Evolutionary conservation across 2,113 vertebrate species (phyloP), one percentile per base, ranked within the genome.

Genomic region (Ptyas mucosa): DNA sequence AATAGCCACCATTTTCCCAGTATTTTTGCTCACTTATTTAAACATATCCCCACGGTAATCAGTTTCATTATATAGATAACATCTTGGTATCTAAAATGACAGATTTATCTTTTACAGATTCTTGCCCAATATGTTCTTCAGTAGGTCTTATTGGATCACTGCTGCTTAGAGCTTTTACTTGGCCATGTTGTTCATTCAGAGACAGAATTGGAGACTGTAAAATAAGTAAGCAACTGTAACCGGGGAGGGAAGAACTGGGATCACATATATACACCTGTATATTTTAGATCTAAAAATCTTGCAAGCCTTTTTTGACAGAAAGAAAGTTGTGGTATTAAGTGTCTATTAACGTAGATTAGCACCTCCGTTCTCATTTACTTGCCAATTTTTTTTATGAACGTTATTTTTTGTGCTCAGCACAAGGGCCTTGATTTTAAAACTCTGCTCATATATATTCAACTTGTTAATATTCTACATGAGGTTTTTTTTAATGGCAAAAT

Each of bases 401-500:
- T 96, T 96, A 93, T 95, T 95, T 97, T 97, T 95, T 97, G 94
- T 97, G 96, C 97, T 96, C 97, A 96, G 96, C 93, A 96, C 96
- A 95, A 97, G 97, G 96, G 95, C 96, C 97, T 98, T 97, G 95
- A 96, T 97, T 97, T 96, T 94, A 91, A 96, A 96, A 94, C 93
- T 90, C 94, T 95, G 96, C 96, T 95, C 91, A 95, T 90, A 96
- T 96, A 95, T 97, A 97, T 97, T 97, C 94, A 95, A 96, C 97
- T 95, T 97, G 96, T 97, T 97, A 97, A 94, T 97, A 95, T 95
- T 97, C 96, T 95, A 95, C 95, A 91, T 95, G 95, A 95, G 93
- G 96, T 97, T 97, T 97, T 97, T 96, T 97, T 97, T 96, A 97
- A 96, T 96, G 97, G 96, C 95, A 96, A 97, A 96, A 97, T 96